Evolutionary conservation across 92 coral and sea anemone species (phyloP).

Genomic region (Zoanthus sansibaricus): DNA sequence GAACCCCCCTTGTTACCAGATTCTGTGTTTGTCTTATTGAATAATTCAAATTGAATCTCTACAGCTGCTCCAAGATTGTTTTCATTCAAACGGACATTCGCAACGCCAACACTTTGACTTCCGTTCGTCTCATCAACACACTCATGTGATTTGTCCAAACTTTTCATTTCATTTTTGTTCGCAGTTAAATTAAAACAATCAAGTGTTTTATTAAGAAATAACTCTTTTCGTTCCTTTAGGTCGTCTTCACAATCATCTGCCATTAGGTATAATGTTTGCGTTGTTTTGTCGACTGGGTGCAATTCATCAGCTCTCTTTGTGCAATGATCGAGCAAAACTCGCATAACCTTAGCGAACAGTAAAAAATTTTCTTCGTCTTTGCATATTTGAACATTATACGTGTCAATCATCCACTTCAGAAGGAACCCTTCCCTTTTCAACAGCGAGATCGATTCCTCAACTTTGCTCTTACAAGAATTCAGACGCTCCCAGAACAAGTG

Average conservation of each 20-base stretch:
- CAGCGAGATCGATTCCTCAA: conserved; percentile 63
- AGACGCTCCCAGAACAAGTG: conserved; percentile 64
- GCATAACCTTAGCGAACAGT: conserved; percentile 59
- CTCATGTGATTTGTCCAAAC: not conserved
- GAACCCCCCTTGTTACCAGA: conserved; percentile 62
- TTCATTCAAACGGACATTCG: conserved; percentile 50
- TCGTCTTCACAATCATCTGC: conserved; percentile 30
- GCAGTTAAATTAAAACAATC: conserved; percentile 10
- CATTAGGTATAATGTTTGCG: conserved; percentile 19
- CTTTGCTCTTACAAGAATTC: conserved; percentile 63
- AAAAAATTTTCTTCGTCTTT: conserved; percentile 49
- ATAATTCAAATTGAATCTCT: conserved; percentile 80
- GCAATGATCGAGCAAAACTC: conserved; percentile 63
- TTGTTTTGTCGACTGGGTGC: conserved; percentile 32
- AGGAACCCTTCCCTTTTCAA: conserved; percentile 81
- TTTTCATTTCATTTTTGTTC: not conserved
- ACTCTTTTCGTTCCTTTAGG: conserved; percentile 11
- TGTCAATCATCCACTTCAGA: conserved; percentile 76
- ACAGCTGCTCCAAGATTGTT: conserved; percentile 66
- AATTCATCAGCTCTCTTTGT: conserved; percentile 32
- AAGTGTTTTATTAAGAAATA: conserved; percentile 6
- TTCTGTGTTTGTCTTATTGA: conserved; percentile 75
- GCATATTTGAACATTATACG: conserved; percentile 47
- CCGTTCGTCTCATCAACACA: conserved; percentile 22
- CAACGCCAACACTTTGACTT: not conserved